phyloP scores from a whole-genome alignment of 2,113 vertebrate genomes.

The Pollimyrus isidori region DNA sequence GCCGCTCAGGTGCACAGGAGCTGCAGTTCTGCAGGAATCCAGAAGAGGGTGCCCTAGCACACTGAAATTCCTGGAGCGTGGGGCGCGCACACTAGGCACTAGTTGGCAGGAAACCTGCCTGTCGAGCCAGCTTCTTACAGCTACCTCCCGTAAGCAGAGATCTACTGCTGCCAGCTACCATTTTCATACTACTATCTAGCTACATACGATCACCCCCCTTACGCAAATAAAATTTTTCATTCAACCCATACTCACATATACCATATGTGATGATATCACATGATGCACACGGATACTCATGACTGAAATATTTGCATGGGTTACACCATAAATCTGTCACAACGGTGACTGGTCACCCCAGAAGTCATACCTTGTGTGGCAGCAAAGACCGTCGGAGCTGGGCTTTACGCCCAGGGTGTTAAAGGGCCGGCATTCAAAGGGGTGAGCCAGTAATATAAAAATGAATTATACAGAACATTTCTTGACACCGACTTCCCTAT shows the following conservation, averaged over 20 bases:
- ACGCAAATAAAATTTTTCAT: neutral
- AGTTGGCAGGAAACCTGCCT: neutral
- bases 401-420: neutral
- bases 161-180: too few relatives aligned
- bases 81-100: neutral
- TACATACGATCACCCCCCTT: neutral
- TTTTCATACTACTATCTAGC: neutral
- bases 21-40: constrained; percentile 31
- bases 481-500: neutral
- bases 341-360: neutral
- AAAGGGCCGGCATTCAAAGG: neutral
- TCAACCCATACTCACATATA: neutral
- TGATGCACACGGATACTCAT: neutral
- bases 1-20: neutral
- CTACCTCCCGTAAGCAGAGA: neutral
- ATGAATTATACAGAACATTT: neutral
- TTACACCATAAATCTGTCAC: neutral
- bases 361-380: neutral
- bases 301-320: neutral
- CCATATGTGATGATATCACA: neutral
- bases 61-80: neutral
- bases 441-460: neutral
- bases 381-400: neutral
- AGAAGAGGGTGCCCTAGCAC: constrained; percentile 36
- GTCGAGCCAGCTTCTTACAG: neutral